Evolutionary conservation across 2,797 vertebrate species (phyloP).

Genomic region (Bovichtus diacanthus): DNA sequence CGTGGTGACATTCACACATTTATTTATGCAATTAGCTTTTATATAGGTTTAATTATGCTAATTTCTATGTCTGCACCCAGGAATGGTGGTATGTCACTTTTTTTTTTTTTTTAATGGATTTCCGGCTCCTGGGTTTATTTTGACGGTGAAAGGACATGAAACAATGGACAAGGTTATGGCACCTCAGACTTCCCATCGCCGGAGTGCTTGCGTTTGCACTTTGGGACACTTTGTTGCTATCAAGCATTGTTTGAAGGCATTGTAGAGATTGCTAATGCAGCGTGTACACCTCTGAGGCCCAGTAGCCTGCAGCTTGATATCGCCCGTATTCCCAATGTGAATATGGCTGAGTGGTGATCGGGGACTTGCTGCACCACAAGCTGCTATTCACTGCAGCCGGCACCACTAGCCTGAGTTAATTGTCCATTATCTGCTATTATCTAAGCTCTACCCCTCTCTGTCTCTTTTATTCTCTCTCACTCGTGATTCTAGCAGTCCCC

Average conservation of each 20-base stretch:
- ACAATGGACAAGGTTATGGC: conserved; percentile 82
- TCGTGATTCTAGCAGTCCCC: conserved; percentile 70
- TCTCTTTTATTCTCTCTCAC: conserved; percentile 71
- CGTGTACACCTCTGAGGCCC: conserved; percentile 76
- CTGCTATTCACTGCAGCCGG: conserved; percentile 78
- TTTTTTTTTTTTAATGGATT: conserved; percentile 61
- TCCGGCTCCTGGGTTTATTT: conserved; percentile 77
- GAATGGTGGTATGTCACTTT: conserved; percentile 49
- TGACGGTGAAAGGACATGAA: conserved; percentile 77
- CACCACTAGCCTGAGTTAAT: conserved; percentile 81
- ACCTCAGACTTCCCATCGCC: conserved; percentile 60
- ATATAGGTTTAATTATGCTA: conserved; percentile 84
- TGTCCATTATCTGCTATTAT: conserved; percentile 86
- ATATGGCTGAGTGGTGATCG: conserved; percentile 80
- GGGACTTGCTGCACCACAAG: conserved; percentile 80
- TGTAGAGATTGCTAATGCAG: conserved; percentile 81
- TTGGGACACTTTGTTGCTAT: conserved; percentile 79
- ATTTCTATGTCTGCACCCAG: conserved; percentile 60
- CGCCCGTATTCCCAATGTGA: conserved; percentile 77
- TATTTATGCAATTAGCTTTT: conserved; percentile 82
- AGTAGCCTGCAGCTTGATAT: conserved; percentile 77
- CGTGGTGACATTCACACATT: conserved; percentile 72
- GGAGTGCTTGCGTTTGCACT: conserved; percentile 79
- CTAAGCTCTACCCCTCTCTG: conserved; percentile 72
- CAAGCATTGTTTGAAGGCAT: conserved; percentile 80